A percentile compares a stretch with the other conserved stretches of the same genome.
phyloP scores from a whole-genome alignment of 2,113 vertebrate genomes.

The Cephalopterus ornatus region DNA sequence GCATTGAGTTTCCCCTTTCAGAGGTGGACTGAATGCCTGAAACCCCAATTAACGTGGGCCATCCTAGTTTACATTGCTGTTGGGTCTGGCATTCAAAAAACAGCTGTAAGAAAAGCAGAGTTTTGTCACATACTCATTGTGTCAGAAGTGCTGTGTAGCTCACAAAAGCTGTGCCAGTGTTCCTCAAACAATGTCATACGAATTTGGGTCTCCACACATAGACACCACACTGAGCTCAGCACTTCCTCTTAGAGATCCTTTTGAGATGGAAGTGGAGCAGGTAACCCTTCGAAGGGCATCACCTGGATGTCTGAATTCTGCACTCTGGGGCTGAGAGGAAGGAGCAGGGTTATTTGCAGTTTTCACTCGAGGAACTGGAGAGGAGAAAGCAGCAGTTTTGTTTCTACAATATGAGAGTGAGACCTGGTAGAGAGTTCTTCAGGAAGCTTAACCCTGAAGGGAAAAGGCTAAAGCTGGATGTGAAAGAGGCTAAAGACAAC shows the following conservation, averaged over 20 bases:
- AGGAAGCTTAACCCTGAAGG: background rate
- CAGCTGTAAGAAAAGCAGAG: background rate
- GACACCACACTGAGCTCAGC: background rate
- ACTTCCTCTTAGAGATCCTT: background rate
- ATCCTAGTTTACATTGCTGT: background rate
- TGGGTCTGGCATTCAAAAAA: background rate
- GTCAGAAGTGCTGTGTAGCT: background rate
- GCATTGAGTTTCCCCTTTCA: background rate
- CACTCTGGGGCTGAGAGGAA: background rate
- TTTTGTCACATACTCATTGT: background rate
- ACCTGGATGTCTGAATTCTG: background rate
- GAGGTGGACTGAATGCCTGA: background rate
- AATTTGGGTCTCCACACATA: background rate
- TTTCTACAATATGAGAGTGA: rapidly evolving
- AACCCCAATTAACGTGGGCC: background rate
- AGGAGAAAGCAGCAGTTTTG: background rate
- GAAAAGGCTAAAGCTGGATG: background rate
- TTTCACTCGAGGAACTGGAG: background rate
- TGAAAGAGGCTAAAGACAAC: background rate
- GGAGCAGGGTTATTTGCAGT: background rate
- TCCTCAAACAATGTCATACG: rapidly evolving
- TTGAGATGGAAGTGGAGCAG: background rate
- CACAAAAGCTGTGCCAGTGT: rapidly evolving
- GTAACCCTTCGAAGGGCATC: background rate
- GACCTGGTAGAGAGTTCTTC: background rate